These are phyloP conservation scores for Caenorhabditis zanzibari DNA, from an alignment of 2,888 invertebrate species.

Conservation along the genomic window DNA sequence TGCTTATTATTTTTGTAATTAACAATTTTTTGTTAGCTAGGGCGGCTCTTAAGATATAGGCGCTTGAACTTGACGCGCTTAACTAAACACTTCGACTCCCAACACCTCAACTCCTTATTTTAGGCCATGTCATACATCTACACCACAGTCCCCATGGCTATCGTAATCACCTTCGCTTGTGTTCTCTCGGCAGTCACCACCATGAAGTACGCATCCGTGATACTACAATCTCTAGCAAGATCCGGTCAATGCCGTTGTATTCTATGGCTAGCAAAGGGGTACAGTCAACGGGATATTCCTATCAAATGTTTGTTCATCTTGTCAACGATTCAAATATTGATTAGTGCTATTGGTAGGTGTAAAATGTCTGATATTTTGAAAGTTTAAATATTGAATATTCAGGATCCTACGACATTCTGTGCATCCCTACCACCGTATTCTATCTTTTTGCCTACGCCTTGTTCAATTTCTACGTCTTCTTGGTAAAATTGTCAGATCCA, in stretches of 20 bases:
- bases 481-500: constrained; percentile 38
- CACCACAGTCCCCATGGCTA: constrained; percentile 60
- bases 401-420: constrained; percentile 65
- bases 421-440: constrained; percentile 59
- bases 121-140: constrained; percentile 59
- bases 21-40: too few relatives aligned
- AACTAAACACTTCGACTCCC: too few relatives aligned
- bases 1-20: too few relatives aligned
- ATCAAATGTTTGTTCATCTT: constrained; percentile 48
- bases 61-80: too few relatives aligned
- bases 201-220: constrained; percentile 50
- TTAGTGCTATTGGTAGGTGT: constrained; percentile 51
- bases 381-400: neutral
- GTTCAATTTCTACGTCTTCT: constrained; percentile 65
- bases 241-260: constrained; percentile 35
- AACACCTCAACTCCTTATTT: neutral
- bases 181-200: constrained; percentile 61
- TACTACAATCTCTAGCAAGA: constrained; percentile 55
- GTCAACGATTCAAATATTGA: constrained; percentile 45
- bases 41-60: too few relatives aligned
- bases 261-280: constrained; percentile 51
- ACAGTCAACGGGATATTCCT: constrained; percentile 55
- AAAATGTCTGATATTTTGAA: too few relatives aligned
- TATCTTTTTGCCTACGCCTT: constrained; percentile 57
- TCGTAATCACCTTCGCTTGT: constrained; percentile 55